Conservation (phyloP, 2,888 invertebrate species). For the Lutraria lutraria region DNA sequence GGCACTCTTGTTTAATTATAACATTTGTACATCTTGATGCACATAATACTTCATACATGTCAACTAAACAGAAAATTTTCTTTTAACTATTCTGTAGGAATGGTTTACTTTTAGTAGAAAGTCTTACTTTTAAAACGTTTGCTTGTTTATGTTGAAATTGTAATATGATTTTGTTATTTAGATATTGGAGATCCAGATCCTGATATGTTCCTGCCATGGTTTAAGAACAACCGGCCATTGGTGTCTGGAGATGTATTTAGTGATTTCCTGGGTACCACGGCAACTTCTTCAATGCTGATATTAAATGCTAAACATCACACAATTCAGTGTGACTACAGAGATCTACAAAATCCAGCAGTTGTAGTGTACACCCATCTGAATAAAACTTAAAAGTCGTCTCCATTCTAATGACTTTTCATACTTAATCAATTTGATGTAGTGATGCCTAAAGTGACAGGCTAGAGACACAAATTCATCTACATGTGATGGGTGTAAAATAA, state of each 20-base stretch:
- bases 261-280: slow-evolving; percentile 91
- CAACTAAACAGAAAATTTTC: no score
- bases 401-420: slow-evolving; percentile 8
- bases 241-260: slow-evolving; percentile 91
- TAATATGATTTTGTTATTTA: slow-evolving; percentile 39
- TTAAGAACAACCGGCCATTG: slow-evolving; percentile 90
- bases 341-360: slow-evolving; percentile 90
- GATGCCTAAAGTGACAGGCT: slow-evolving; percentile 4
- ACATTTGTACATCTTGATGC: no score
- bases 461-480: slow-evolving; percentile 12
- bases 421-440: slow-evolving; percentile 21
- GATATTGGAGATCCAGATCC: slow-evolving; percentile 68
- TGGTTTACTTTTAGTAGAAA: no score
- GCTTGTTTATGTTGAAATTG: no score
- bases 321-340: slow-evolving; percentile 92
- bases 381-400: not conserved
- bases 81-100: no score
- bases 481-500: slow-evolving; percentile 18
- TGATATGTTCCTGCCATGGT: slow-evolving; percentile 88
- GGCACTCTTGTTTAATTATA: no score
- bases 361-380: slow-evolving; percentile 54
- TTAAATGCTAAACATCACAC: slow-evolving; percentile 91
- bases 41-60: no score
- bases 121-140: no score
- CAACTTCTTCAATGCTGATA: slow-evolving; percentile 91